Evolutionary conservation across 2,888 invertebrate genomes (phyloP).

Genomic region (Perdita meconis): DNA sequence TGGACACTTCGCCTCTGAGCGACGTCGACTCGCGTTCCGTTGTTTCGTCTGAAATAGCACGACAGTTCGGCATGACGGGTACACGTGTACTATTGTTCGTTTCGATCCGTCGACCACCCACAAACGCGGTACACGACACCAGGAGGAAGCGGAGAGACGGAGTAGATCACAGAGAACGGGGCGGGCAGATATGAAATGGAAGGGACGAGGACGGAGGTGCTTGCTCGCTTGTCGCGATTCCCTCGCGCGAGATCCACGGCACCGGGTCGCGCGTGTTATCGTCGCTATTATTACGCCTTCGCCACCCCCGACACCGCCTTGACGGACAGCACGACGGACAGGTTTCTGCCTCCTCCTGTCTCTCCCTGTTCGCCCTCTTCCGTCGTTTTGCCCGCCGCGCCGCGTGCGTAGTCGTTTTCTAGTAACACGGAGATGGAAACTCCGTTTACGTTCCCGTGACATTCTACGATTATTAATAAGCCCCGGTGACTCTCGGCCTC

Average conservation of each 20-base stretch:
- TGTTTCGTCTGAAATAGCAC: constrained; percentile 64
- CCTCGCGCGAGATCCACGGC: constrained; percentile 40
- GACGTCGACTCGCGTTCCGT: constrained; percentile 58
- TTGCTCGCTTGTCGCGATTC: constrained; percentile 21
- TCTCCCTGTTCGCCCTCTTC: constrained; percentile 15
- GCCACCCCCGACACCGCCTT: constrained; percentile 72
- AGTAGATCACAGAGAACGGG: constrained; percentile 55
- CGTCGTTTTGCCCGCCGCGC: constrained; percentile 19
- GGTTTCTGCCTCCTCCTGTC: constrained; percentile 52
- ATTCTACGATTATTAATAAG: constrained; percentile 69
- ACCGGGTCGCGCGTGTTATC: constrained; percentile 70
- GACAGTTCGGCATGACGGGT: constrained; percentile 77
- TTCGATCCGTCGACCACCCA: constrained; percentile 69
- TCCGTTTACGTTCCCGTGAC: constrained; percentile 58
- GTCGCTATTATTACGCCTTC: constrained; percentile 77
- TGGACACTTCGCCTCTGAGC: background rate
- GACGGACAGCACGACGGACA: constrained; percentile 69
- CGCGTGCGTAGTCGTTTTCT: constrained; percentile 42
- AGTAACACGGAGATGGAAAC: constrained; percentile 51
- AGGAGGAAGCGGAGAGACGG: constrained; percentile 43
- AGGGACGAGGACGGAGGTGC: constrained; percentile 25
- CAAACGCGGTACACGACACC: constrained; percentile 47
- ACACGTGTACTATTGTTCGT: constrained; percentile 79
- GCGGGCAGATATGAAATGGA: constrained; percentile 53
- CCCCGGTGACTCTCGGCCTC: background rate